phyloP scores from a whole-genome alignment of 2,888 invertebrate genomes.

The Sesamia inferens region DNA sequence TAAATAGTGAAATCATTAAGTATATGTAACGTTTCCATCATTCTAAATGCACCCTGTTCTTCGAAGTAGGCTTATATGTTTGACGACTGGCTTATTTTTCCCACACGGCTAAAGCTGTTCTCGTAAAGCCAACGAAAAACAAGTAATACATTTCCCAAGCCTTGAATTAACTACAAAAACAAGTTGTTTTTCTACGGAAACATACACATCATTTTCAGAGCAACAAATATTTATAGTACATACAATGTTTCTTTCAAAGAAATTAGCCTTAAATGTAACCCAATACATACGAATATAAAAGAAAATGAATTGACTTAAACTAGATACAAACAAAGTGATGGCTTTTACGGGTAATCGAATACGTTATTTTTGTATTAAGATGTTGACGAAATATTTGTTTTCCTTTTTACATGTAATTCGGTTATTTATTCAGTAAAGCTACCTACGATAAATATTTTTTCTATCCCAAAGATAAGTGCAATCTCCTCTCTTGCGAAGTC shows the following conservation, averaged over 20 bases:
- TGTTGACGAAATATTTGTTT: slow-evolving; percentile 31
- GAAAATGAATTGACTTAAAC: slow-evolving; percentile 48
- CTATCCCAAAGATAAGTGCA: slow-evolving; percentile 1
- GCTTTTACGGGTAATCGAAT: slow-evolving; percentile 56
- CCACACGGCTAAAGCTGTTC: not conserved
- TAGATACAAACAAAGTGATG: slow-evolving; percentile 48
- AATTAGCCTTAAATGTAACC: slow-evolving; percentile 39
- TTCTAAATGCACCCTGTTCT: not conserved
- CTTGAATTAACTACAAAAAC: not conserved
- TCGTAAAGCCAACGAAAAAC: not conserved
- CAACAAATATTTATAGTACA: slow-evolving; percentile 1
- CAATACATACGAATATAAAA: slow-evolving; percentile 47
- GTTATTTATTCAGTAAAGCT: not conserved
- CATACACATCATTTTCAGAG: slow-evolving; percentile 2
- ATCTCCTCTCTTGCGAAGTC: slow-evolving; percentile 1
- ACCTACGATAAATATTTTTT: not conserved
- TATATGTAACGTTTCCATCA: not conserved
- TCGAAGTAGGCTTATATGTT: not conserved
- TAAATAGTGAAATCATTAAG: not conserved
- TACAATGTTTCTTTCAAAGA: slow-evolving; percentile 12
- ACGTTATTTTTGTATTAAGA: slow-evolving; percentile 54
- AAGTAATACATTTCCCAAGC: not conserved
- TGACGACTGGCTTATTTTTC: not conserved
- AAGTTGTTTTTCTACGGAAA: slow-evolving; percentile 9
- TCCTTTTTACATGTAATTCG: slow-evolving; percentile 17